phyloP scores from a whole-genome alignment of 2,888 invertebrate genomes.

The Campoplex capitator region DNA sequence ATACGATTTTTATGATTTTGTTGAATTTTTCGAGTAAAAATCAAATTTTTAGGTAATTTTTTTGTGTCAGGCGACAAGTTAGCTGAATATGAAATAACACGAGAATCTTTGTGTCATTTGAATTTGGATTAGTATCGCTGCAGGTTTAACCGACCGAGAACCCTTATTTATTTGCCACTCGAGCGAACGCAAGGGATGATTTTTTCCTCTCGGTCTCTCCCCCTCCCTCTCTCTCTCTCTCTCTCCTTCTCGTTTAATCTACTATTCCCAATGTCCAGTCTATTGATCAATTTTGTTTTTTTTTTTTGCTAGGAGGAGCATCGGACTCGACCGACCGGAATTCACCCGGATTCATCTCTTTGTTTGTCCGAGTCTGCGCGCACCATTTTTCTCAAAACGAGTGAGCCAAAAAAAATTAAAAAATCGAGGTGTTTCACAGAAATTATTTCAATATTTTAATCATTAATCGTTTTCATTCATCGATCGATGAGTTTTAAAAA shows the following conservation, averaged over 20 bases:
- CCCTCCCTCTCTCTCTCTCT: no score
- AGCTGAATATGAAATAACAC: no score
- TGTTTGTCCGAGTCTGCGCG: constrained; percentile 74
- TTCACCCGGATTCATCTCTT: constrained; percentile 78
- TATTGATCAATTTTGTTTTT: constrained; percentile 63
- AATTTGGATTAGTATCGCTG: constrained; percentile 52
- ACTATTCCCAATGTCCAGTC: constrained; percentile 53
- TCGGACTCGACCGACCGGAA: constrained; percentile 82
- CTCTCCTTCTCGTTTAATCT: constrained; percentile 58
- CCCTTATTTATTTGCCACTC: constrained; percentile 63
- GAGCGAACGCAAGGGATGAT: constrained; percentile 37
- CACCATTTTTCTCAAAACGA: not conserved
- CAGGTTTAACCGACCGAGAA: constrained; percentile 60
- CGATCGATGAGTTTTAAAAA: no score
- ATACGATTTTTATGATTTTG: no score
- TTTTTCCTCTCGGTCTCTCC: constrained; percentile 32
- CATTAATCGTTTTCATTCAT: no score
- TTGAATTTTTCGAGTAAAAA: no score
- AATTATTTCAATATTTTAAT: no score
- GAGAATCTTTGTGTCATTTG: no score
- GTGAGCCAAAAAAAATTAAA: not conserved
- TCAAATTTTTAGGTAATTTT: no score
- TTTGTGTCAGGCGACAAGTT: no score
- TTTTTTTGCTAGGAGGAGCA: constrained; percentile 73
- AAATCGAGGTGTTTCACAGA: no score